These are phyloP conservation scores for Hoplodrina ambigua DNA, from an alignment of 2,888 invertebrate species.

Conservation along the genomic window DNA sequence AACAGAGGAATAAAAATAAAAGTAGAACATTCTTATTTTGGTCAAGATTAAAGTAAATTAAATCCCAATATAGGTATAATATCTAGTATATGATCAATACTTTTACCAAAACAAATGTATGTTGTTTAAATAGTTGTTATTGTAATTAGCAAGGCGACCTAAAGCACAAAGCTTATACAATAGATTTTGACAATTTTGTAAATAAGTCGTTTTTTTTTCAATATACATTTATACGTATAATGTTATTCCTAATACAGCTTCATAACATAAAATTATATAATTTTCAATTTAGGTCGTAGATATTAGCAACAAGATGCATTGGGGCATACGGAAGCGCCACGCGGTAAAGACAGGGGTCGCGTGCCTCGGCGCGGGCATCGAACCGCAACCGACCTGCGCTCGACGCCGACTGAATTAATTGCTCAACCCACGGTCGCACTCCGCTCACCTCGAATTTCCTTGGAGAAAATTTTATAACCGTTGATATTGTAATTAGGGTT, in stretches of 20 bases:
- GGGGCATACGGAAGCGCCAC: constrained; percentile 59
- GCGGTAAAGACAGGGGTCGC: constrained; percentile 69
- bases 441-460: constrained; percentile 51
- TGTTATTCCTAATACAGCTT: neutral
- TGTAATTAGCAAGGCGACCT: too few species aligned
- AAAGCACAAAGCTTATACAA: neutral
- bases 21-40: too few species aligned
- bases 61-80: too few species aligned
- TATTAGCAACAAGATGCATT: constrained; percentile 58
- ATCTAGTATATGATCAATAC: too few species aligned
- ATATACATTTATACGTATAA: neutral
- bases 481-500: constrained; percentile 58
- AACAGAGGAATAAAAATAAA: too few species aligned
- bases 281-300: constrained; percentile 56
- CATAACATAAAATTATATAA: neutral
- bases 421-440: constrained; percentile 59
- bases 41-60: too few species aligned
- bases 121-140: too few species aligned
- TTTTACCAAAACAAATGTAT: too few species aligned
- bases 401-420: constrained; percentile 72
- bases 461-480: constrained; percentile 48
- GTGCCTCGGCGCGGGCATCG: constrained; percentile 63
- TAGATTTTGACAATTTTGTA: too few species aligned
- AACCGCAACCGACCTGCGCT: constrained; percentile 73
- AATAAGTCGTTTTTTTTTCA: too few species aligned